These are phyloP conservation scores for Oenanthe oenanthe DNA, from an alignment of 2,113 vertebrate species.

Conservation along the genomic window DNA sequence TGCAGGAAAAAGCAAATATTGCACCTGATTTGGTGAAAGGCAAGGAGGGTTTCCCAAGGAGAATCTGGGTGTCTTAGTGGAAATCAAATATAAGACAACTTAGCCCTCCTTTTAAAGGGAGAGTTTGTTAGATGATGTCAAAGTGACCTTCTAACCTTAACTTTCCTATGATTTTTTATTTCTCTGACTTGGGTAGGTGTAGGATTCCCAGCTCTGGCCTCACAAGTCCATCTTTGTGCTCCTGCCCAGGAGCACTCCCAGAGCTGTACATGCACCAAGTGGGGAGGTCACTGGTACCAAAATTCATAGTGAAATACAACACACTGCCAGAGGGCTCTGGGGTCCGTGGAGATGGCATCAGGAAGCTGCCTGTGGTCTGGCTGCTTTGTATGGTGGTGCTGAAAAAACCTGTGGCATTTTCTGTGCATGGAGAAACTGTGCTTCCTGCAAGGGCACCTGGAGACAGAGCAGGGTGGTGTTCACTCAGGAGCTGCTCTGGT, in stretches of 20 bases:
- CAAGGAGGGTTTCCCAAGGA: neutral
- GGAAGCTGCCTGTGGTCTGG: neutral
- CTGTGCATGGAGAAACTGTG: neutral
- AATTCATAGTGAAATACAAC: too few species aligned
- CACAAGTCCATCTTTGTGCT: fast-evolving
- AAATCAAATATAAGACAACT: neutral
- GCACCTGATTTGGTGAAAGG: neutral
- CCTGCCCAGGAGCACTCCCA: neutral
- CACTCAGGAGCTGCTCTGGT: neutral
- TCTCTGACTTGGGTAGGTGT: neutral
- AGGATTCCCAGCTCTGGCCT: neutral
- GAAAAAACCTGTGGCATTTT: neutral
- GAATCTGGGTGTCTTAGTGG: neutral
- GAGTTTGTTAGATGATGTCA: neutral
- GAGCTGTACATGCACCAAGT: fast-evolving
- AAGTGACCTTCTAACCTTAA: neutral
- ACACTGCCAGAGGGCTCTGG: neutral
- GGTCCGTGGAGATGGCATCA: fast-evolving
- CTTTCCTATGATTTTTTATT: neutral
- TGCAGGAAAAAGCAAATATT: neutral
- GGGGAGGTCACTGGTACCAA: fast-evolving
- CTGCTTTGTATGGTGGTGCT: neutral
- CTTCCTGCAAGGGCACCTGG: neutral
- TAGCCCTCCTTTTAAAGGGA: neutral
- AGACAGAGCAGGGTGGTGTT: neutral